Conservation (phyloP, 2,113 vertebrate genomes). For the Machaerirhynchus nigripectus region DNA sequence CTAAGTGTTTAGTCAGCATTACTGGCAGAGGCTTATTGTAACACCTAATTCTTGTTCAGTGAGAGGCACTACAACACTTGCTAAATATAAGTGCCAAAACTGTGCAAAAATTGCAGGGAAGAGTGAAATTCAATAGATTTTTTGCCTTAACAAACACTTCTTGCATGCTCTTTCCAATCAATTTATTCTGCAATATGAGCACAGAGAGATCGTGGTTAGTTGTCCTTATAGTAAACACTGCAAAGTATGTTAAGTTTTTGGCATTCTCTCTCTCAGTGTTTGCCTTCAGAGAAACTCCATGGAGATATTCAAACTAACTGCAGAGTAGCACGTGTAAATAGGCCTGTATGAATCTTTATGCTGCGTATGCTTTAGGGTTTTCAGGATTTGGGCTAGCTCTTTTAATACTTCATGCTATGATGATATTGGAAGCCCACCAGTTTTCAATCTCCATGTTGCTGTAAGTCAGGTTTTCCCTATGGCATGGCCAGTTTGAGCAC, state of each 20-base stretch:
- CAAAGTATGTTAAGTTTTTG: neutral
- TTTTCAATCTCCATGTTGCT: neutral
- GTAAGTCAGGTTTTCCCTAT: neutral
- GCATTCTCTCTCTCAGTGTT: neutral
- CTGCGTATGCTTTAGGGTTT: neutral
- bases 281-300: neutral
- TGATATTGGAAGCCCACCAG: neutral
- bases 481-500: neutral
- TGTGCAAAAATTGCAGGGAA: neutral
- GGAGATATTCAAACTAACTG: neutral
- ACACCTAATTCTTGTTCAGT: neutral
- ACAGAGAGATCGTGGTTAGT: neutral
- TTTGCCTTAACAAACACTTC: neutral
- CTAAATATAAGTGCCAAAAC: neutral
- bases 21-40: neutral
- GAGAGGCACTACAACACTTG: neutral
- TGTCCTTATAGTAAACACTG: neutral
- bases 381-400: neutral
- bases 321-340: neutral
- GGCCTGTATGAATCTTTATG: neutral
- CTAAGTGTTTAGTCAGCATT: neutral
- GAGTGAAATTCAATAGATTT: neutral
- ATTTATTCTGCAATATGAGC: neutral
- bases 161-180: neutral
- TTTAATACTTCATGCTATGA: neutral